Percentiles rank a stretch among this genome's conserved stretches.
These are phyloP conservation scores for Carassius auratus DNA, from an alignment of 2,113 vertebrate species.

Conservation along the genomic window DNA sequence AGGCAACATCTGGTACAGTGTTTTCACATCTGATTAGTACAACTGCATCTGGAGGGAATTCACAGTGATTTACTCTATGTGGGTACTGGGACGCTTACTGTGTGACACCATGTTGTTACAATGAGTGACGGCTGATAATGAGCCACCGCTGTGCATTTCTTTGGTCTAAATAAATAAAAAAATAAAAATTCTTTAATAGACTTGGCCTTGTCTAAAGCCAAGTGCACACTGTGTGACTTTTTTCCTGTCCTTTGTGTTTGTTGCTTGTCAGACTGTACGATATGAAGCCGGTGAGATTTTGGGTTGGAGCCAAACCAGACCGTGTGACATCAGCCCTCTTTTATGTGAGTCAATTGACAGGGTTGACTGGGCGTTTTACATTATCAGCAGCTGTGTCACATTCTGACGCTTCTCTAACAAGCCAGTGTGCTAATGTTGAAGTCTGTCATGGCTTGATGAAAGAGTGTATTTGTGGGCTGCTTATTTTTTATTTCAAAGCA, in stretches of 20 bases:
- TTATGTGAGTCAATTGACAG: background rate
- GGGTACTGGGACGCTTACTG: conserved; percentile 20
- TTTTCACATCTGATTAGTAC: conserved; percentile 45
- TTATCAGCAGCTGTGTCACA: background rate
- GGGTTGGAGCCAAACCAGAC: background rate
- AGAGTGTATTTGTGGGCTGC: background rate
- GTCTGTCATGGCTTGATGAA: conserved; percentile 8
- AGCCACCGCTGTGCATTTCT: conserved; percentile 1
- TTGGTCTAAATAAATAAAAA: background rate
- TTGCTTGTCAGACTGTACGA: background rate
- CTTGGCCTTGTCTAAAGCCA: conserved; percentile 8
- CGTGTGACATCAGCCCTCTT: background rate
- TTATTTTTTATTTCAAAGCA: background rate
- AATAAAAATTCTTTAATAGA: background rate
- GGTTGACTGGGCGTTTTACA: background rate
- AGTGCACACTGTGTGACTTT: background rate
- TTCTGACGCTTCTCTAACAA: background rate
- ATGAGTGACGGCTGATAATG: conserved; percentile 29
- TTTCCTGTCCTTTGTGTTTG: background rate
- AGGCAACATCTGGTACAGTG: conserved; percentile 35
- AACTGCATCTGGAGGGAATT: conserved; percentile 31
- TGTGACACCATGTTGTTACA: conserved; percentile 4
- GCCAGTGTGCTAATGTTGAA: conserved; percentile 3
- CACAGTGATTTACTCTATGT: conserved; percentile 36
- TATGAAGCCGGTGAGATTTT: background rate